A percentile compares a stretch with the other conserved stretches of the same genome.
phyloP scores from a whole-genome alignment of 1,140 invertebrate species.

The Drosophila ananassae region DNA sequence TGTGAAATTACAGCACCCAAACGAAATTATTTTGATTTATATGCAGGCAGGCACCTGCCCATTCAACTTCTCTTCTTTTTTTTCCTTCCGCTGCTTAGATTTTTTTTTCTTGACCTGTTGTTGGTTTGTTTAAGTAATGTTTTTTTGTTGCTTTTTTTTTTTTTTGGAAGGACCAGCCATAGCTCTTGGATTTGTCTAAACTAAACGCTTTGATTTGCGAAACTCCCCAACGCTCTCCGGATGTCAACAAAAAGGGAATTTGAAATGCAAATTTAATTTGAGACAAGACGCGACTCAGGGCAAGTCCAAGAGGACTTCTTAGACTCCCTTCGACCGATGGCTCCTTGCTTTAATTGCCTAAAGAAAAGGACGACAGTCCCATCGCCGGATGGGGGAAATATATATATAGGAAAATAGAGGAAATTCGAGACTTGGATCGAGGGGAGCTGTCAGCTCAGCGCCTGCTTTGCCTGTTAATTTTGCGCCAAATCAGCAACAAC shows the following conservation, averaged over 20 bases:
- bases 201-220: slow-evolving; percentile 77
- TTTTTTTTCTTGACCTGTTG: slow-evolving; percentile 12
- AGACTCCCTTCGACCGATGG: slow-evolving; percentile 18
- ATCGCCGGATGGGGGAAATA: background rate
- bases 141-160: slow-evolving; percentile 12
- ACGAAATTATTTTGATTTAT: slow-evolving; percentile 82
- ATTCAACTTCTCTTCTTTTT: slow-evolving; percentile 9
- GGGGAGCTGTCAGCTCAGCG: slow-evolving; percentile 36
- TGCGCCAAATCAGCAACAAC: slow-evolving; percentile 80
- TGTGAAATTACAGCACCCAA: slow-evolving; percentile 68
- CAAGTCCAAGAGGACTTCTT: background rate
- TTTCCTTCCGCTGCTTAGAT: background rate
- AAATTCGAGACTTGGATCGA: slow-evolving; percentile 1
- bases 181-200: slow-evolving; percentile 69
- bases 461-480: slow-evolving; percentile 77
- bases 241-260: slow-evolving; percentile 70
- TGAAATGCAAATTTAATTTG: slow-evolving; percentile 83
- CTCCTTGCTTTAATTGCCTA: slow-evolving; percentile 46
- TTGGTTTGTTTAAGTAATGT: slow-evolving; percentile 20
- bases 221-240: slow-evolving; percentile 7
- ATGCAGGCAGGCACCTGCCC: slow-evolving; percentile 59
- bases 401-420: slow-evolving; percentile 1
- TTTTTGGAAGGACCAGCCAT: slow-evolving; percentile 5
- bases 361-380: slow-evolving; percentile 34
- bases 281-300: slow-evolving; percentile 55